A percentile compares a stretch with the other conserved stretches of the same genome.
phyloP scores from a whole-genome alignment of 2,113 vertebrate genomes.

The Himantopus leucocephalus region DNA sequence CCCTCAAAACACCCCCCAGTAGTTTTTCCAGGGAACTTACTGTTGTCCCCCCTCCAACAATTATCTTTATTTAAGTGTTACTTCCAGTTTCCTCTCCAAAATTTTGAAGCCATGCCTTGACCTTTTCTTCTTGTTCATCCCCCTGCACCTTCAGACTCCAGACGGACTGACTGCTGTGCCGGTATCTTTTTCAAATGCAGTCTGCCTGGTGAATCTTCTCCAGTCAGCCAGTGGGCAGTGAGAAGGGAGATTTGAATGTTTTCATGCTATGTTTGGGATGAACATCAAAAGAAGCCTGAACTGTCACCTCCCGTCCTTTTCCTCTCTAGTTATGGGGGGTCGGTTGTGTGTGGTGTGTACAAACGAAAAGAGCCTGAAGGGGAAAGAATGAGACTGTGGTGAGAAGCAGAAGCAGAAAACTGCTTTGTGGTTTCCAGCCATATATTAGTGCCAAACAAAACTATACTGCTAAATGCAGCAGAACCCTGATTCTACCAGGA shows the following conservation, averaged over 20 bases:
- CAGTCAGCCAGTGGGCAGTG: background rate
- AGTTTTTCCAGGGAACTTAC: background rate
- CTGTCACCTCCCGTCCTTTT: conserved; percentile 23
- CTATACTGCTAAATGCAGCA: background rate
- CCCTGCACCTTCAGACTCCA: background rate
- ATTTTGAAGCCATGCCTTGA: background rate
- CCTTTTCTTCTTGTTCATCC: background rate
- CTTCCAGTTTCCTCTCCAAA: background rate
- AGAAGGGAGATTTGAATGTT: background rate
- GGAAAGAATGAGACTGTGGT: background rate
- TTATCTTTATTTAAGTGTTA: background rate
- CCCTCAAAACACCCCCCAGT: too few relatives aligned
- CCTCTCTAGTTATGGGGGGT: background rate
- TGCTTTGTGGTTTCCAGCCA: background rate
- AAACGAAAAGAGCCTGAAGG: background rate
- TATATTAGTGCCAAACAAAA: background rate
- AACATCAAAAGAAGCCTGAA: background rate
- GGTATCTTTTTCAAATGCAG: background rate
- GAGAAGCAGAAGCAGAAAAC: background rate
- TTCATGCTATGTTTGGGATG: background rate
- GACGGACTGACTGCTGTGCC: background rate
- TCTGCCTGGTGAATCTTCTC: background rate
- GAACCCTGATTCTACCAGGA: background rate
- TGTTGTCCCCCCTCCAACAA: background rate
- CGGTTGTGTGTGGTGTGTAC: background rate